Base-by-base conservation (phyloP, 1,140 invertebrate genomes). In the Metaphire vulgaris region DNA sequence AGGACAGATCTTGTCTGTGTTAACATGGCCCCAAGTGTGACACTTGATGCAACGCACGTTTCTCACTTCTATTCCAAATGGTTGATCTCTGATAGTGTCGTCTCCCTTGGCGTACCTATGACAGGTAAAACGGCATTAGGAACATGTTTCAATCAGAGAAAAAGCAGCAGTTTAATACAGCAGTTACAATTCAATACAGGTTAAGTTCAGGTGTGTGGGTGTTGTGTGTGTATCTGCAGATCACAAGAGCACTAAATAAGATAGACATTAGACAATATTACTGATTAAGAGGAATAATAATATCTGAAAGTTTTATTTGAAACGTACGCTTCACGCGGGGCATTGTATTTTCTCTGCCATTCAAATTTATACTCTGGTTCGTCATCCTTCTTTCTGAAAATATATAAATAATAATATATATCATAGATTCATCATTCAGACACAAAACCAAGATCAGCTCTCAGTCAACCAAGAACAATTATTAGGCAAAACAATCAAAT, bases 11-110 rank as follows among this genome's bases (percentile, higher is more conserved):
- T 93, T 95, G 90, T 95, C 96, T 83, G 98, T 99, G 85, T 99
- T 99, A 66, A 99, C 96, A 83, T 99, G 98, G 2, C 98, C 98
- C 96, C 97, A 99, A 85, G 98, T 97, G 81, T 97, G 93, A 85
- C 98, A 99, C 85, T 99, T 98, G 34, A 99, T 95, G 83, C 98
- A 99, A 26, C 96, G 89, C 0, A 99, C 96, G 89, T 99, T 99
- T 56, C 96, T 87, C 0, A 99, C 96, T 81, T 89, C 84, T 82
- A 99, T 99, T 74, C 97, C 97, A 90, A 99, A 99, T 0, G 97
- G 97, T 85, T 99, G 97, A 88, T 99, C 97, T 76, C 93, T 88
- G 82, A 99, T 97, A 86, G 96, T 95, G 80, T 93, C 93, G 86
- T 98, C 94, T 30, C 93, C 93, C 87, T 96, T 97, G 80, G 94